These are phyloP conservation scores for Mus spretus DNA, from an alignment of 2,797 vertebrate species.

Conservation along the genomic window DNA sequence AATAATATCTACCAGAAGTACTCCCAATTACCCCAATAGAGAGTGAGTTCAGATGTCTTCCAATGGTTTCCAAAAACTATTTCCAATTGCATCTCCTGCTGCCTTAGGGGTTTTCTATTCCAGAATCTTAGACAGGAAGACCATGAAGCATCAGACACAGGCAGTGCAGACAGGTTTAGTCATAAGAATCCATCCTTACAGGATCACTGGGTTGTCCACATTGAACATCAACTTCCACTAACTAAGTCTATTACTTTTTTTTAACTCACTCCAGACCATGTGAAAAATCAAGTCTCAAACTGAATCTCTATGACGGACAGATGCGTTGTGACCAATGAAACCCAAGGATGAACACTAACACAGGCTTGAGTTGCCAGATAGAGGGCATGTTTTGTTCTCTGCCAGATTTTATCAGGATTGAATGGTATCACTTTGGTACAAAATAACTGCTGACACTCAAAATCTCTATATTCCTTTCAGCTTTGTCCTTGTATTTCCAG, in stretches of 20 bases:
- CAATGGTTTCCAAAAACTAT: slow-evolving; percentile 20
- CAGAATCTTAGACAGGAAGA: not conserved
- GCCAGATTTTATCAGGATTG: not conserved
- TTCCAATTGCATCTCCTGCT: not conserved
- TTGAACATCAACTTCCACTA: not conserved
- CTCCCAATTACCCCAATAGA: not conserved
- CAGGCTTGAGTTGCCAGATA: not conserved
- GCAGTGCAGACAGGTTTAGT: not conserved
- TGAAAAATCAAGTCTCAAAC: not conserved
- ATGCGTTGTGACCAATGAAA: slow-evolving; percentile 32
- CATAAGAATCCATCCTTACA: not conserved
- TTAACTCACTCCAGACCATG: not conserved
- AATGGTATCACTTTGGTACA: not conserved
- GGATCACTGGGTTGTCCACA: not conserved
- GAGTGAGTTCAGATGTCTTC: not conserved
- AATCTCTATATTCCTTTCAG: not conserved
- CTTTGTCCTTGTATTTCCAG: not conserved
- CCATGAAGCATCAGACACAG: not conserved
- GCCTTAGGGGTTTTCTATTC: not conserved
- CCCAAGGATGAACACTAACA: not conserved
- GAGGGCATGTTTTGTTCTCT: not conserved
- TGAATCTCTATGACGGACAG: not conserved
- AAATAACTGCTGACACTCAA: not conserved
- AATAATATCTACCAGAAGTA: not conserved
- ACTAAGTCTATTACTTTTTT: not conserved